These are phyloP conservation scores for Mystacornis crossleyi DNA, from an alignment of 2,113 vertebrate species.

Conservation along the genomic window DNA sequence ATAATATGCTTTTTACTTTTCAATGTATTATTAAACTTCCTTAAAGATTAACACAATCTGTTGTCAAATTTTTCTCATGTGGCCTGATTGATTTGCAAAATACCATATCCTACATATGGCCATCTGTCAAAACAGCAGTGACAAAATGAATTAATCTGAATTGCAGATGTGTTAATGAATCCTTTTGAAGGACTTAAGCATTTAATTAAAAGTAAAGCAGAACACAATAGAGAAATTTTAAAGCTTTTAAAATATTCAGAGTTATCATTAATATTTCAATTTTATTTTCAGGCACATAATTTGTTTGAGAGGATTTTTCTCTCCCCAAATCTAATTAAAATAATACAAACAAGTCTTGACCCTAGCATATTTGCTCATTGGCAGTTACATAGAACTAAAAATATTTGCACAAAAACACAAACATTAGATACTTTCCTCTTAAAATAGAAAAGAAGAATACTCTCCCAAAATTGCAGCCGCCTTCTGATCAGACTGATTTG, in stretches of 20 bases:
- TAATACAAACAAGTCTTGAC: constrained; percentile 43
- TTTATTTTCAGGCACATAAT: constrained; percentile 44
- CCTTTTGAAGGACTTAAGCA: constrained; percentile 68
- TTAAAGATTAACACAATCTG: constrained; percentile 47
- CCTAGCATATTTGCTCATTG: not conserved
- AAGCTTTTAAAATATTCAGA: constrained; percentile 60
- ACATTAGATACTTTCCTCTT: not conserved
- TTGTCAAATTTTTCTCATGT: constrained; percentile 57
- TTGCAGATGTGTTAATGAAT: constrained; percentile 74
- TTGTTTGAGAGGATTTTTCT: constrained; percentile 25
- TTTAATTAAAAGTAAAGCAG: constrained; percentile 76
- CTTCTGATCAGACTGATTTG: not conserved
- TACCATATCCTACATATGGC: constrained; percentile 47
- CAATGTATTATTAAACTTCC: constrained; percentile 44
- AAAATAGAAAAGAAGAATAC: not conserved
- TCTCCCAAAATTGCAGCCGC: not conserved
- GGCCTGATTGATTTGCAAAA: constrained; percentile 53
- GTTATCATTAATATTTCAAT: constrained; percentile 53
- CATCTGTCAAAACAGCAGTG: constrained; percentile 72
- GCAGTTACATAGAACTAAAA: constrained; percentile 2
- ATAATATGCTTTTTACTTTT: constrained; percentile 20
- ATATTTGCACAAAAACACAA: constrained; percentile 15
- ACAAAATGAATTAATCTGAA: constrained; percentile 70
- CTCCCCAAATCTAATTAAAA: constrained; percentile 21
- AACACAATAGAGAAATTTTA: constrained; percentile 41